Evolutionary conservation across 2,888 invertebrate genomes (phyloP).

Genomic region (Trachelus tabidus): DNA sequence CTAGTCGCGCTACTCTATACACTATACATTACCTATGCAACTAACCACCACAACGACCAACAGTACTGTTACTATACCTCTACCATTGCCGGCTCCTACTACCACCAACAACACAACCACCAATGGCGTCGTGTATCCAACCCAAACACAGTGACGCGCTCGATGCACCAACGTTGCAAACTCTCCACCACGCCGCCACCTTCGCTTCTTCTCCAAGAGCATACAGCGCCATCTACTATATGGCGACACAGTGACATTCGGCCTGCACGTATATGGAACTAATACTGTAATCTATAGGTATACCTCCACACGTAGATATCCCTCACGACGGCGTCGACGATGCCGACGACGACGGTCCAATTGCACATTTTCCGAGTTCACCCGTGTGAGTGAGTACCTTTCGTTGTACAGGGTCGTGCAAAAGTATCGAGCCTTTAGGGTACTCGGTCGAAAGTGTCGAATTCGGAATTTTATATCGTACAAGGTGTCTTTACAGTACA

Average conservation of each 20-base stretch:
- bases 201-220: neutral
- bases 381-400: neutral
- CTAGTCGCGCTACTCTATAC: constrained; percentile 1
- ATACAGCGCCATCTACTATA: neutral
- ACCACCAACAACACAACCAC: constrained; percentile 22
- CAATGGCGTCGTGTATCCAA: constrained; percentile 5
- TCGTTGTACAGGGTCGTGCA: neutral
- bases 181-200: constrained; percentile 2
- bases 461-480: neutral
- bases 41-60: constrained; percentile 17
- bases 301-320: neutral
- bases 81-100: constrained; percentile 20
- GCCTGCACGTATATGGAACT: neutral
- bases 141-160: constrained; percentile 1
- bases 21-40: constrained; percentile 1
- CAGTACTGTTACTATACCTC: constrained; percentile 18
- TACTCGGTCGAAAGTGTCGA: neutral
- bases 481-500: neutral
- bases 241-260: neutral
- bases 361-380: neutral
- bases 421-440: neutral
- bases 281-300: neutral
- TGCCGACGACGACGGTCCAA: neutral
- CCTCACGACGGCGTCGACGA: neutral
- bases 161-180: constrained; percentile 5